Evolutionary conservation across 2,888 invertebrate species (phyloP).

Genomic region (Ochropacha duplaris): DNA sequence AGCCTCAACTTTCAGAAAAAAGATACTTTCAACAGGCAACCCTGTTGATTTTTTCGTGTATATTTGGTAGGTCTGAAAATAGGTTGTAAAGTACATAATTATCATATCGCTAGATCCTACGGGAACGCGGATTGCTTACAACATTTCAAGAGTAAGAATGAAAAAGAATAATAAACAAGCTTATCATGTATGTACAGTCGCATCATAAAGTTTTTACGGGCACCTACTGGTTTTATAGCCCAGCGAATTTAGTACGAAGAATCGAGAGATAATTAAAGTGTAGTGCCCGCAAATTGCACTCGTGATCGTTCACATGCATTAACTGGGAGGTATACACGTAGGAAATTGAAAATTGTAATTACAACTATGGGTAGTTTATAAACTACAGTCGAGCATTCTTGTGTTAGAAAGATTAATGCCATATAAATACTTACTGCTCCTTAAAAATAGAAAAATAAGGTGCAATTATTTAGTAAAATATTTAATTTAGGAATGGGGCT

Average conservation of each 20-base stretch:
- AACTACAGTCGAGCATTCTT: not conserved
- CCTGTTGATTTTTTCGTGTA: no score
- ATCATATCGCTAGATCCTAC: no score
- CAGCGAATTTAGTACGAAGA: conserved; percentile 34
- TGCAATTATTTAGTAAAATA: no score
- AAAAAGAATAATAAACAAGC: conserved; percentile 7
- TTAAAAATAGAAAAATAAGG: no score
- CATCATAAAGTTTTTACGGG: conserved; percentile 37
- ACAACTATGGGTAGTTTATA: not conserved
- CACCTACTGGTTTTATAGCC: conserved; percentile 33
- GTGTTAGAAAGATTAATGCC: not conserved
- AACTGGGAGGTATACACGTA: conserved; percentile 3
- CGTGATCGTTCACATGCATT: conserved; percentile 15
- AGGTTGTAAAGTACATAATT: no score
- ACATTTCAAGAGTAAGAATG: not conserved
- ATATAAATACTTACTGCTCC: not conserved
- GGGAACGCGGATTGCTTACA: no score
- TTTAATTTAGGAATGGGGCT: no score
- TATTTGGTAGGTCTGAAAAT: no score
- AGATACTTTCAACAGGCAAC: no score
- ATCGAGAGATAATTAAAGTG: conserved; percentile 33
- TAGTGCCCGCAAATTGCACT: conserved; percentile 18
- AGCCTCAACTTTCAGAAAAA: no score
- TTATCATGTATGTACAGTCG: conserved; percentile 18
- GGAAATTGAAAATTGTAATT: conserved; percentile 28